Conservation (phyloP, 2,797 vertebrate species). For the Chrosomus eos region DNA sequence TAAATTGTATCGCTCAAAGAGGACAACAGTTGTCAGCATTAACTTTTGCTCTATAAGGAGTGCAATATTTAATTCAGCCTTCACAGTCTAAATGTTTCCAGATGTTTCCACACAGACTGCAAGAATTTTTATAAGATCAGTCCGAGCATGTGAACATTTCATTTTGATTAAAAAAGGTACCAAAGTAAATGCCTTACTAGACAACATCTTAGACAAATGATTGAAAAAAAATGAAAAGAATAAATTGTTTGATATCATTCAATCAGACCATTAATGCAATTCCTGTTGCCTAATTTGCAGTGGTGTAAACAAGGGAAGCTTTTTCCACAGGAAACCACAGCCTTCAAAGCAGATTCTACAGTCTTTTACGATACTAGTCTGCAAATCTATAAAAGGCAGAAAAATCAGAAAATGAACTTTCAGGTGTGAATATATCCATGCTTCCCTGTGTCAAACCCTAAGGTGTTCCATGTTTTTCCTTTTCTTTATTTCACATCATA, state of each 20-base stretch:
- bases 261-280: neutral
- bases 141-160: conserved; percentile 53
- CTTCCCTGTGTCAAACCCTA: conserved; percentile 45
- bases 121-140: conserved; percentile 50
- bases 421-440: conserved; percentile 59
- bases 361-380: neutral
- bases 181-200: neutral
- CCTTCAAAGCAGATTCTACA: neutral
- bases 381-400: neutral
- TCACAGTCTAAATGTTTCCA: conserved; percentile 69
- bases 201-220: neutral
- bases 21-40: conserved; percentile 25
- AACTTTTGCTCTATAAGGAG: conserved; percentile 59
- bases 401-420: conserved; percentile 13
- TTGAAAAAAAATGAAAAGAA: neutral
- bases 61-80: conserved; percentile 63
- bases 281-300: conserved; percentile 12
- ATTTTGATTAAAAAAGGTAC: conserved; percentile 23
- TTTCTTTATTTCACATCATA: conserved; percentile 52
- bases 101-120: conserved; percentile 69
- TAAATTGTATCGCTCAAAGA: neutral
- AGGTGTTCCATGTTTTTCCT: conserved; percentile 53
- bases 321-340: conserved; percentile 18
- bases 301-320: conserved; percentile 18
- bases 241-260: conserved; percentile 21